Base-by-base conservation (phyloP, 2,888 invertebrate genomes). In the Tinea semifulvella region DNA sequence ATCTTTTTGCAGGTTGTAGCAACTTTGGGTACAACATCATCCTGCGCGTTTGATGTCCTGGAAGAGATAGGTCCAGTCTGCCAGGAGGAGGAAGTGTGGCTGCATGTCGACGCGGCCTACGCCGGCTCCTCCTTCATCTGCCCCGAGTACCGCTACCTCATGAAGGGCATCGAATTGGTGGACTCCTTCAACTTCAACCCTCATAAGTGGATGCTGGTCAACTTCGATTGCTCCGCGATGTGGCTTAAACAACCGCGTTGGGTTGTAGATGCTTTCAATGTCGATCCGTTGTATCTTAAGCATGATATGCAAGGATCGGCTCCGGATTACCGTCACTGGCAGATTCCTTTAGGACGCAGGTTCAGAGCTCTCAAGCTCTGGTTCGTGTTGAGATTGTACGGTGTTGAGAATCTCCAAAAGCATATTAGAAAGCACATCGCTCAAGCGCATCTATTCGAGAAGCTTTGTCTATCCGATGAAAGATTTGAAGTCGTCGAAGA, bases 171-270 rank as follows among this genome's bases (percentile, higher is more conserved):
- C 4, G 92, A 99, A 70, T 85, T 87, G 48, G 97, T 96, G 0
- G 93, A 96, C 60, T 98, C 98, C 0, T 97, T 98, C 68, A 98
- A 98, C 71, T 97, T 98, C 63, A 99, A 99, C 67, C 98, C 99
- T 0, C 98, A 98, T 72, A 99, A 99, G 74, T 99, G 98, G 98
- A 82, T 99, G 87, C 72, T 98, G 53, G 95, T 98, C n/a, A 98
- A 96, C 70, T 99, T 98, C 58, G 99, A 99, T 71, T 99, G 98
- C 65, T 98, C 98, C 8, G 90, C 98, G 0, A 91, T 99, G 92
- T 99, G 98, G 98, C 80, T 94, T 2, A 94, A 92, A 59, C 88
- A 94, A 60, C 93, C 94, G 50, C 86, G 89, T 42, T 92, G 93
- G 84, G 86, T 99, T 45, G 92, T 97, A 0, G 91, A 96, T 57